phyloP scores from a whole-genome alignment of 2,797 vertebrate species.

The Microtus californicus region DNA sequence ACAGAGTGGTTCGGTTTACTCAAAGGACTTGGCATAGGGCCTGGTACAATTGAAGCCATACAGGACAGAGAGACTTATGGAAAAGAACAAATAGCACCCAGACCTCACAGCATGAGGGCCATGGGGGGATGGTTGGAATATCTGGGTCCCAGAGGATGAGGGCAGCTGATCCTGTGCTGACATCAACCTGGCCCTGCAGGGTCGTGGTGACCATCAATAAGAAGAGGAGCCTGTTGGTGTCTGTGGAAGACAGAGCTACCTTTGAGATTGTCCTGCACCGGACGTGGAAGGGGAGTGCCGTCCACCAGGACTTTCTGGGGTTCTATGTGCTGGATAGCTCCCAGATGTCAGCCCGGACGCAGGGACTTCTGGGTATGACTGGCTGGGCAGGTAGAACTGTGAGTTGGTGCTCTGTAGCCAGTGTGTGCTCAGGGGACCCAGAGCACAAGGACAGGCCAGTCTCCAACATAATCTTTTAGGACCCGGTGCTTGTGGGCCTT shows the following conservation, averaged over 20 bases:
- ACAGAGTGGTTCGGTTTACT: not conserved
- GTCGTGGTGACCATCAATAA: constrained; percentile 90
- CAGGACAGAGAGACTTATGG: not conserved
- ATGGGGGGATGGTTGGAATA: not conserved
- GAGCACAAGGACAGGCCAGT: not conserved
- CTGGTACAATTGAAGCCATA: not conserved
- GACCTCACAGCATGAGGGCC: not conserved
- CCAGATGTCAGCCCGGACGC: constrained; percentile 90
- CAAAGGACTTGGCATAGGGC: not conserved
- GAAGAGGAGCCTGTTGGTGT: constrained; percentile 90
- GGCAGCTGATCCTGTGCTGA: not conserved
- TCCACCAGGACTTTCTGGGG: constrained; percentile 93
- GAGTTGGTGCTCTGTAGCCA: not conserved
- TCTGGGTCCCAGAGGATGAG: not conserved
- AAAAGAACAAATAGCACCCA: not conserved
- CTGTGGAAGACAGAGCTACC: constrained; percentile 88
- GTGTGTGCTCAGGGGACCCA: not conserved
- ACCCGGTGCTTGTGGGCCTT: not conserved
- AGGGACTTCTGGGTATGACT: constrained; percentile 94
- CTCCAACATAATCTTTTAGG: not conserved
- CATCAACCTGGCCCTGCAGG: constrained; percentile 83
- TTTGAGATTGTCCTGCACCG: constrained; percentile 93
- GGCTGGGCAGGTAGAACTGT: not conserved
- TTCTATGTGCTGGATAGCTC: constrained; percentile 93
- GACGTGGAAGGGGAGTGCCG: constrained; percentile 90